A percentile compares a stretch with the other conserved stretches of the same genome.
These are phyloP conservation scores for Protodeltote pygarga DNA, from an alignment of 2,888 invertebrate genomes.

Conservation along the genomic window DNA sequence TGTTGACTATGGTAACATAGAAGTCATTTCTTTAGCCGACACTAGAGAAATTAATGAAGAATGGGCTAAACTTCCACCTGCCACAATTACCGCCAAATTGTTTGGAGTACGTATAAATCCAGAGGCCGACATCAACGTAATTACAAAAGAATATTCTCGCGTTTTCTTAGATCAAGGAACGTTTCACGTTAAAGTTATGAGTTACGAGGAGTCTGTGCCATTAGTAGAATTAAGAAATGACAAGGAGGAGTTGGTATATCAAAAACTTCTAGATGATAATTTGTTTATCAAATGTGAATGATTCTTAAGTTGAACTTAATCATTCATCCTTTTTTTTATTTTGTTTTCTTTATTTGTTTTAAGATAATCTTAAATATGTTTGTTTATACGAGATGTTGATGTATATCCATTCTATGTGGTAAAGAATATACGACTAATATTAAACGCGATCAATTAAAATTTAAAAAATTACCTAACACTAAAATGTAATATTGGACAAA, in stretches of 20 bases:
- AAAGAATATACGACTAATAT: no score
- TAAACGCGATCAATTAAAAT: no score
- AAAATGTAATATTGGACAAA: no score
- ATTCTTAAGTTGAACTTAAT: constrained; percentile 1
- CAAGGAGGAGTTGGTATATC: constrained; percentile 61
- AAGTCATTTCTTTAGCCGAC: constrained; percentile 76
- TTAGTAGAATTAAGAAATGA: constrained; percentile 69
- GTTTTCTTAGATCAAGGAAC: constrained; percentile 70
- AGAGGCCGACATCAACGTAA: constrained; percentile 57
- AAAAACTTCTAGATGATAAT: constrained; percentile 63
- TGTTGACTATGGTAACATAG: constrained; percentile 92
- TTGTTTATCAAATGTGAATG: constrained; percentile 35
- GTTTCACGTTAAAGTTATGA: constrained; percentile 66
- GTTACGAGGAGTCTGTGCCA: constrained; percentile 50
- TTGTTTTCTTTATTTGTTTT: neutral
- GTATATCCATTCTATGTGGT: no score
- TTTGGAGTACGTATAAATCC: constrained; percentile 70
- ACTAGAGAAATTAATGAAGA: constrained; percentile 82
- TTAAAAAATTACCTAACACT: no score
- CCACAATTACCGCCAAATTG: constrained; percentile 81
- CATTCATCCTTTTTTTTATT: neutral
- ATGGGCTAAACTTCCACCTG: constrained; percentile 83
- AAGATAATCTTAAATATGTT: neutral
- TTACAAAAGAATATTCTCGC: constrained; percentile 63
- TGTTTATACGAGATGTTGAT: no score